Evolutionary conservation across 2,888 invertebrate species (phyloP), one percentile per base, ranked within the genome.

Genomic region (Pantelozetes paolii): DNA sequence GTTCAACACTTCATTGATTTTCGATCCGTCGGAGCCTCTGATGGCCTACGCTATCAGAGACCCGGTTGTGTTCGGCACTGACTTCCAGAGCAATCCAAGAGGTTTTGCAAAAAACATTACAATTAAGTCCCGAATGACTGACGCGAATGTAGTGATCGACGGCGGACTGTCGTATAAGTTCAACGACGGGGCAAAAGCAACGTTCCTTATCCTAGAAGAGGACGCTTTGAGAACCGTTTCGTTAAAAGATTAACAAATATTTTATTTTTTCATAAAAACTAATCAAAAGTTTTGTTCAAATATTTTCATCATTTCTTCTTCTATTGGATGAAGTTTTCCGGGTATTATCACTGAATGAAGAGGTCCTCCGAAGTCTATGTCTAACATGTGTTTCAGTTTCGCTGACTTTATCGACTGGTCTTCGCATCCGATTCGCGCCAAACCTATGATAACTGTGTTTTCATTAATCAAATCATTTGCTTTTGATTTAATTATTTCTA

Each of bases 21-120:
- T 85, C 81, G 82, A 83, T 77, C 83, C 86, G n/a, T 81, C 78
- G 5, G 89, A 91, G 77, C 84, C 85, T 5, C 86, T 88, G 78
- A 86, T 99, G 83, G 91, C 92, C 75, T 99, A 94, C 82, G 91
- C 93, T 0, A 89, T 99, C 62, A 87, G 98, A 13, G 99, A 99
- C 82, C 90, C 94, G 13, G 79, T 80, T 40, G 77, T 79, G 11
- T 78, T 78, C 74, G 79, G 82, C 76, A 81, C 83, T 20, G 83
- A 82, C 76, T 80, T 81, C 75, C 82, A 81, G 26, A 79, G 79
- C 45, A 80, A 88, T 50, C 88, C 90, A 0, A 86, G 92, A 69
- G 92, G 90, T 76, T 90, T 89, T 80, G 91, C 91, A 0, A 84
- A 81, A 64, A 82, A 87, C 70, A 86, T 96, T 71, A 87, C 87